Conservation (phyloP, 2,113 vertebrate species). For the Laticauda colubrina region DNA sequence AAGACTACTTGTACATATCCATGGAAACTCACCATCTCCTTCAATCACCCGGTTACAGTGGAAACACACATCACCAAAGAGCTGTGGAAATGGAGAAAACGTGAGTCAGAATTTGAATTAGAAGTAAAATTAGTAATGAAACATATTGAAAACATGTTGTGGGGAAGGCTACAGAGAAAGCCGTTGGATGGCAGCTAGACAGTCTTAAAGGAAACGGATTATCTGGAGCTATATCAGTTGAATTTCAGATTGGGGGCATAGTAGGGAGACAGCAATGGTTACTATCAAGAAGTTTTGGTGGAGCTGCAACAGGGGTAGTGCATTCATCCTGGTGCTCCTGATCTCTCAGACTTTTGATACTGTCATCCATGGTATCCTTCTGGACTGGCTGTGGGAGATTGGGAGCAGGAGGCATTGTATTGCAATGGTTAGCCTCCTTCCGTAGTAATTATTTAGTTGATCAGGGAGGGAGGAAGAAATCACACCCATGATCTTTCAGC, state of each 20-base stretch:
- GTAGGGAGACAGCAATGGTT: neutral
- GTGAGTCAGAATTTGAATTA: neutral
- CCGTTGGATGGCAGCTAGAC: neutral
- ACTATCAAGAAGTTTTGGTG: neutral
- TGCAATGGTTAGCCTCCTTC: no score
- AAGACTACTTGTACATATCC: neutral
- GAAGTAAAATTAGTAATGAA: neutral
- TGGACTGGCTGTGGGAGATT: no score
- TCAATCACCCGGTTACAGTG: slow-evolving; percentile 98
- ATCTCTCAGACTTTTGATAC: neutral
- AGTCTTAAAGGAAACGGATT: neutral
- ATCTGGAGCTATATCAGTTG: neutral
- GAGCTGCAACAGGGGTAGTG: neutral
- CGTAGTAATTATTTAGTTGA: neutral
- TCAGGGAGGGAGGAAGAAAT: neutral
- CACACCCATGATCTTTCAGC: neutral
- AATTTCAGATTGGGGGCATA: neutral
- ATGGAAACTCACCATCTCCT: slow-evolving; percentile 87
- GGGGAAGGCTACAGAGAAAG: neutral
- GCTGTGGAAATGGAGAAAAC: slow-evolving; percentile 67
- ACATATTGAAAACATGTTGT: neutral
- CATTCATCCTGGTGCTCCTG: neutral
- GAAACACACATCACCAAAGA: slow-evolving; percentile 97
- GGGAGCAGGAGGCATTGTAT: no score
- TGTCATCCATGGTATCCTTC: neutral